Conservation (phyloP, 2,888 invertebrate genomes). For the Polyommatus iphigenia region DNA sequence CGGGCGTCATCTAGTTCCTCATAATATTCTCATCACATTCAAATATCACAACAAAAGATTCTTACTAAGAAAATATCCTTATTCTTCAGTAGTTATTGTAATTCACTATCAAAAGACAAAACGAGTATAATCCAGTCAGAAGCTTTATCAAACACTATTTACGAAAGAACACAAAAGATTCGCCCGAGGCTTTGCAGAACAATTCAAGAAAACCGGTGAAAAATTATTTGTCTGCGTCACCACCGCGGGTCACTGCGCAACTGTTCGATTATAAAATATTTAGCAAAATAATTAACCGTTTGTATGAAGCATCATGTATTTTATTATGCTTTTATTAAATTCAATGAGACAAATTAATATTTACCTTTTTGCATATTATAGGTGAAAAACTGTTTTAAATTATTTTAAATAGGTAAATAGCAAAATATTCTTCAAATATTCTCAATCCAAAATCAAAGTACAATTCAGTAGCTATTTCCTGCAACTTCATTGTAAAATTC, state of each 20-base stretch:
- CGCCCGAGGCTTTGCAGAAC: neutral
- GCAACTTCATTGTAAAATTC: no score
- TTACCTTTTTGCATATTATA: no score
- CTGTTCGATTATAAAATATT: slow-evolving; percentile 24
- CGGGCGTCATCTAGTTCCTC: no score
- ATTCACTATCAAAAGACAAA: neutral
- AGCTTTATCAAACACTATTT: slow-evolving; percentile 1
- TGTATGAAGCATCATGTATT: neutral
- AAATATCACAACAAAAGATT: neutral
- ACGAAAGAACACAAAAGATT: slow-evolving; percentile 13
- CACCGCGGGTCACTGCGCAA: slow-evolving; percentile 15
- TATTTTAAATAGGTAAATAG: no score
- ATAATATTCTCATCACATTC: neutral
- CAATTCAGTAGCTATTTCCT: no score
- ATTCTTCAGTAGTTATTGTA: neutral
- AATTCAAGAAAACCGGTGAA: slow-evolving; percentile 24
- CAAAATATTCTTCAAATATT: no score
- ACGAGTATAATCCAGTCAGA: neutral
- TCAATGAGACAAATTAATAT: no score
- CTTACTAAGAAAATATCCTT: neutral
- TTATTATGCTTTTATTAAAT: neutral
- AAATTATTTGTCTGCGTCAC: slow-evolving; percentile 14
- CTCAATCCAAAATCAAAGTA: no score
- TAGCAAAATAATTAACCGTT: neutral
- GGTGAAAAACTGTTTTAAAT: no score